These are phyloP conservation scores for Mylabris sibirica DNA, from an alignment of 2,888 invertebrate genomes.

Conservation along the genomic window DNA sequence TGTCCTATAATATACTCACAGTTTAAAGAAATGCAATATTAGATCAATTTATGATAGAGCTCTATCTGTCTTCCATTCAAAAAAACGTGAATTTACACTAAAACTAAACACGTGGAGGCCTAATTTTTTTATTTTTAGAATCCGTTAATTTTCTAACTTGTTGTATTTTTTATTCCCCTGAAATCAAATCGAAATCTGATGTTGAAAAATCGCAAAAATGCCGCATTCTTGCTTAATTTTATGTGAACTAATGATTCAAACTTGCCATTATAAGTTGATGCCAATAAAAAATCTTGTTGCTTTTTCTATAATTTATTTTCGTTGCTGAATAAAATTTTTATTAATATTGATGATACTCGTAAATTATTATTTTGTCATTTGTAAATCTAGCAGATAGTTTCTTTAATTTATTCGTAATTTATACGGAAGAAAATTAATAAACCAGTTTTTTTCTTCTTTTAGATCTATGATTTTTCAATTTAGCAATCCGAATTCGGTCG, in stretches of 20 bases:
- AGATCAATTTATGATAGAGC: too few relatives aligned
- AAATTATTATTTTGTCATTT: not conserved
- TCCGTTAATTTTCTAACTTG: too few relatives aligned
- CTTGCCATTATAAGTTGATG: not conserved
- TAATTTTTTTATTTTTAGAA: too few relatives aligned
- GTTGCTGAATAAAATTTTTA: not conserved
- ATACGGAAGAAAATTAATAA: not conserved
- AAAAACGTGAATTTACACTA: too few relatives aligned
- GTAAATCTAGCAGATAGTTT: not conserved
- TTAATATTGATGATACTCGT: not conserved
- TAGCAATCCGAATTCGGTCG: not conserved
- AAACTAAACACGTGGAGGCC: too few relatives aligned
- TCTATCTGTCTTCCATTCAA: too few relatives aligned
- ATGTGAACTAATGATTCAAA: not conserved
- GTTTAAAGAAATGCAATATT: not conserved
- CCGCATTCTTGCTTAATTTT: not conserved
- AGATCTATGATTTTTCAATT: too few relatives aligned
- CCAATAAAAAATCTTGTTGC: conserved; percentile 1
- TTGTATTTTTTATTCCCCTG: too few relatives aligned
- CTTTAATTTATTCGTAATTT: not conserved
- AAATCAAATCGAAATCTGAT: too few relatives aligned
- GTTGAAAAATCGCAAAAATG: not conserved
- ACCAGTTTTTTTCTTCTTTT: conserved; percentile 4
- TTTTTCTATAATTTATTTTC: not conserved
- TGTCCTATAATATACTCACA: not conserved